Evolutionary conservation across 35 echinoderm and acorn worm species (phyloP).

Genomic region (Ptychodera flava): DNA sequence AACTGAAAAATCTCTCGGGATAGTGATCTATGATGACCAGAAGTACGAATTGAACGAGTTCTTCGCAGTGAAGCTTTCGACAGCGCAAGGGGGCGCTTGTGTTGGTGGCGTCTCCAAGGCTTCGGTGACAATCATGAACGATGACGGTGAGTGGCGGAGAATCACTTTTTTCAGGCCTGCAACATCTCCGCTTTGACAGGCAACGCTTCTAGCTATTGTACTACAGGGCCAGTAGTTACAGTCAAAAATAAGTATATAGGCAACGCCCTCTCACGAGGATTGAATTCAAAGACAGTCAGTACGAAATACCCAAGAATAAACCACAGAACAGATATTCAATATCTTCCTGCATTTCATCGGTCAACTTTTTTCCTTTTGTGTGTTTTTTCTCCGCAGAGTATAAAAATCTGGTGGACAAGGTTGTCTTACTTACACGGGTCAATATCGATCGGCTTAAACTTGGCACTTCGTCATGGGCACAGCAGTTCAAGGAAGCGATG

Average conservation of each 20-base stretch:
- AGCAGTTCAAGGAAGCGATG: not conserved
- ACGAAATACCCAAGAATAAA: too few species aligned
- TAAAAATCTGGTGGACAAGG: not conserved
- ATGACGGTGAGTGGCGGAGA: not conserved
- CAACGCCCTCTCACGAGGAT: too few species aligned
- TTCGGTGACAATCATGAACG: not conserved
- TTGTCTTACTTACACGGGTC: not conserved
- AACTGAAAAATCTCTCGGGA: not conserved
- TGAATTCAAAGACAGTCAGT: too few species aligned
- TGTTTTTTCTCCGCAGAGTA: not conserved
- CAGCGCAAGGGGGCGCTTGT: not conserved
- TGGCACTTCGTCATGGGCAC: not conserved
- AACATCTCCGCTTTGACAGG: too few species aligned
- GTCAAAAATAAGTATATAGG: too few species aligned
- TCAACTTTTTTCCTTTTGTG: not conserved
- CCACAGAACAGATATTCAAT: too few species aligned
- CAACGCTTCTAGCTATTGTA: too few species aligned
- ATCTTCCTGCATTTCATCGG: too few species aligned
- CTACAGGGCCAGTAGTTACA: too few species aligned
- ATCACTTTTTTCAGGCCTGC: too few species aligned
- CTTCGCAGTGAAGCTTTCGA: not conserved
- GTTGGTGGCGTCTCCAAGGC: not conserved
- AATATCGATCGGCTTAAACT: not conserved
- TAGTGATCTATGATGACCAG: not conserved
- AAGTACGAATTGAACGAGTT: not conserved